These are phyloP conservation scores for Ceramica pisi DNA, from an alignment of 2,888 invertebrate species.

Conservation along the genomic window DNA sequence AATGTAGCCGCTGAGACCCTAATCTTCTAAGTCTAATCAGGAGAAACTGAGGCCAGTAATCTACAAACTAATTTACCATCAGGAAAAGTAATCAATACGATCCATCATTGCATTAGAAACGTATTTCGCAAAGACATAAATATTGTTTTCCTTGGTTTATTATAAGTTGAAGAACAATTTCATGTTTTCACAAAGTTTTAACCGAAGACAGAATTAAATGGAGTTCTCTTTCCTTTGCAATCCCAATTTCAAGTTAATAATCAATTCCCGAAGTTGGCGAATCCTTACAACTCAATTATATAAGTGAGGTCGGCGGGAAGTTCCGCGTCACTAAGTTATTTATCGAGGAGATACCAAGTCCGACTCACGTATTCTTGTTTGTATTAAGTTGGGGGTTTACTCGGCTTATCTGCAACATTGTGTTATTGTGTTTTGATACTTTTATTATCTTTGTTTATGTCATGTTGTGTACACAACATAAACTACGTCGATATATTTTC, in stretches of 20 bases:
- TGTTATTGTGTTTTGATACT: constrained; percentile 28
- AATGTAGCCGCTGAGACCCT: constrained; percentile 43
- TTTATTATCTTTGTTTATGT: constrained; percentile 42
- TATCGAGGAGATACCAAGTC: constrained; percentile 70
- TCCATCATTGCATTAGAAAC: constrained; percentile 43
- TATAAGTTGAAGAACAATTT: constrained; percentile 37
- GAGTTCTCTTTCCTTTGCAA: constrained; percentile 56
- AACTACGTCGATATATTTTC: neutral
- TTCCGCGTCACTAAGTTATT: constrained; percentile 75
- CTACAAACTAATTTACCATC: constrained; percentile 47
- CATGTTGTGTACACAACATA: neutral
- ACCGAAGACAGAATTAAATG: constrained; percentile 50
- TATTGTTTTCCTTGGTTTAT: constrained; percentile 24
- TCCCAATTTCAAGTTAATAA: constrained; percentile 71
- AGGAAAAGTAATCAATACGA: constrained; percentile 46
- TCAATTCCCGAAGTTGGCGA: constrained; percentile 74
- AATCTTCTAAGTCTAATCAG: constrained; percentile 45
- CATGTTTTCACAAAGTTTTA: constrained; percentile 49
- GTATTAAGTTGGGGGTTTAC: constrained; percentile 29
- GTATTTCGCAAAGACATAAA: constrained; percentile 30
- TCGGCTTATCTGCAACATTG: constrained; percentile 49
- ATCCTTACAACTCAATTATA: constrained; percentile 76
- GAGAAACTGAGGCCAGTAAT: constrained; percentile 49
- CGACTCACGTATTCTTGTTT: constrained; percentile 72
- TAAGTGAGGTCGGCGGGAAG: constrained; percentile 71